Conservation (phyloP, 2,797 vertebrate species). For the Danio jaintianensis region DNA sequence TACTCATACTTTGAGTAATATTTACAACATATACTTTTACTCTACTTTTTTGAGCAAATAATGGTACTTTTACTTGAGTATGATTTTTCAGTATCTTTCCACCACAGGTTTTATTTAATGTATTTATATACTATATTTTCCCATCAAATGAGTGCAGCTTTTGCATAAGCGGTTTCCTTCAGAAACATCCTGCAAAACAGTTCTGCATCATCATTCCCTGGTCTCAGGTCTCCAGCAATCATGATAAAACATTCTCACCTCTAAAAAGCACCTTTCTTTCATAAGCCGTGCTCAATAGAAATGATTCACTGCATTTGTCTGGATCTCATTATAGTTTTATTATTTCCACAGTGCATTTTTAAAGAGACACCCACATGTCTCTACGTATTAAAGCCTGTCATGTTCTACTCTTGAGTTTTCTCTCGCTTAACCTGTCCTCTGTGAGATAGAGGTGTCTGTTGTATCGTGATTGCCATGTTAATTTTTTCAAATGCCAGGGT, state of each 20-base stretch:
- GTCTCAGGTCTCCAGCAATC: not conserved
- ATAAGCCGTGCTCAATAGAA: slow-evolving; percentile 15
- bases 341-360: slow-evolving; percentile 27
- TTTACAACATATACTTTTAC: too few relatives aligned
- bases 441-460: slow-evolving; percentile 46
- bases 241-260: not conserved
- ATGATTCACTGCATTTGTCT: slow-evolving; percentile 31
- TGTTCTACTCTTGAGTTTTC: slow-evolving; percentile 44
- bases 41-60: too few relatives aligned
- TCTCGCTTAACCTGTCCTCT: slow-evolving; percentile 43
- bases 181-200: not conserved
- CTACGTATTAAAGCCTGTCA: slow-evolving; percentile 35
- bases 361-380: slow-evolving; percentile 21
- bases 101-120: too few relatives aligned
- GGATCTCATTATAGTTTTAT: slow-evolving; percentile 47
- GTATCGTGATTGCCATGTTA: slow-evolving; percentile 59
- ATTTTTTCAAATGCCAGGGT: slow-evolving; percentile 64
- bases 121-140: too few relatives aligned
- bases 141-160: too few relatives aligned
- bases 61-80: too few relatives aligned
- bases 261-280: slow-evolving; percentile 15
- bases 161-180: too few relatives aligned
- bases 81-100: too few relatives aligned
- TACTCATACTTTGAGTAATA: too few relatives aligned
- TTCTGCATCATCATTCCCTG: not conserved